Evolutionary conservation across 2,888 invertebrate species (phyloP), one percentile per base, ranked within the genome.

Genomic region (Syrista parreyssii): DNA sequence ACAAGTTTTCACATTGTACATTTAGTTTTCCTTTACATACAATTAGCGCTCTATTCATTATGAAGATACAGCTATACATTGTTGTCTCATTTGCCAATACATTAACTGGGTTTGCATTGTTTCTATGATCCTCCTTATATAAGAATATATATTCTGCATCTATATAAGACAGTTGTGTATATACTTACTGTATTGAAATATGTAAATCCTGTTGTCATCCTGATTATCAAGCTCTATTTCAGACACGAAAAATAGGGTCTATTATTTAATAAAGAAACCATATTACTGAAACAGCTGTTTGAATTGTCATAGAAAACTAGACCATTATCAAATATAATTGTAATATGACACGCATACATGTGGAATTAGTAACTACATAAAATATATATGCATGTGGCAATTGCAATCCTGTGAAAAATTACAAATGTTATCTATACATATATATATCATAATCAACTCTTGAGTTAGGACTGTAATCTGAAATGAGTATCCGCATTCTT

Each of bases 81-180:
- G 55, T 55, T 55, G 23, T 55, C 23, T 55, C 23, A 55, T 23
- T 55, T 55, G 55, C 23, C 2, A 55, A 55, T 55, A 55, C 1
- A 55, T 75, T 68, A 71, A 15, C 75, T 35, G 75, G 69, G n/a
- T 40, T 40, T 74, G 30, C 55, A 31, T 68, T 55, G 23, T 55
- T 55, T 55, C 23, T 55, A 55, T 23, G 23, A 23, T 55, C 55
- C 55, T 55, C 9, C 55, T 23, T 55, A 55, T 23, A 31, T 71
- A 55, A 36, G 74, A 74, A 74, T 77, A 77, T 77, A 77, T 77
- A 77, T 77, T 77, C 77, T 77, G 34, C 75, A 69, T 77, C 74
- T 74, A 71, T 75, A 77, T 77, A 77, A 69, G 77, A 55, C 55
- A 55, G 68, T 77, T 74, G 74, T 77, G 77, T 77, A 77, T 74